A percentile compares a stretch with the other conserved stretches of the same genome.
phyloP scores from a whole-genome alignment of 2,113 vertebrate species.

The Plecotus auritus region DNA sequence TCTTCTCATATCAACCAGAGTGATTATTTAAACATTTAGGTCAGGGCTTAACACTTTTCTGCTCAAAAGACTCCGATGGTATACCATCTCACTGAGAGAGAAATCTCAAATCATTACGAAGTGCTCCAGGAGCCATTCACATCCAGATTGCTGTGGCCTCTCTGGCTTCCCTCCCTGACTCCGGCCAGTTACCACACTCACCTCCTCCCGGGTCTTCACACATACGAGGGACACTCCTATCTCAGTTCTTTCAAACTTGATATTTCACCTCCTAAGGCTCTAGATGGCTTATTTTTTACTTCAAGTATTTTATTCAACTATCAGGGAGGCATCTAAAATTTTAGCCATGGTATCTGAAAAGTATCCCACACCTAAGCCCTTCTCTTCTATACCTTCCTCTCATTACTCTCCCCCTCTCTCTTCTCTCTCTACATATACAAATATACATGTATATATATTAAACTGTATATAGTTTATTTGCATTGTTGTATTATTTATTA shows the following conservation, averaged over 20 bases:
- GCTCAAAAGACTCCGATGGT: background rate
- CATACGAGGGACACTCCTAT: rapidly evolving
- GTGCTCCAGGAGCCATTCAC: background rate
- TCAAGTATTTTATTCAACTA: background rate
- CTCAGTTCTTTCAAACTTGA: background rate
- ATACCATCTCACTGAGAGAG: background rate
- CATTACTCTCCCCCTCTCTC: background rate
- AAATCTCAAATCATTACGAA: background rate
- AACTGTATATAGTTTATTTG: background rate
- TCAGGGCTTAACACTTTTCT: background rate
- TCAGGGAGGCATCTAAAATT: background rate
- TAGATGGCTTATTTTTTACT: background rate
- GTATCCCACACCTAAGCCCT: rapidly evolving
- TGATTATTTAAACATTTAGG: background rate
- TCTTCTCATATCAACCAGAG: background rate
- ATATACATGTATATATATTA: background rate
- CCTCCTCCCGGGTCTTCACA: background rate
- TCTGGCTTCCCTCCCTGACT: rapidly evolving
- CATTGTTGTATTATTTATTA: background rate
- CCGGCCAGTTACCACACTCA: background rate
- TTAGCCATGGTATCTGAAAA: background rate
- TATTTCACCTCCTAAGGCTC: background rate
- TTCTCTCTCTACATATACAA: background rate
- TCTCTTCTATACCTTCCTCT: background rate
- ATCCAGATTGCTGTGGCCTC: background rate